These are phyloP conservation scores for Pycnonotus jocosus DNA, from an alignment of 2,113 vertebrate species.

Conservation along the genomic window DNA sequence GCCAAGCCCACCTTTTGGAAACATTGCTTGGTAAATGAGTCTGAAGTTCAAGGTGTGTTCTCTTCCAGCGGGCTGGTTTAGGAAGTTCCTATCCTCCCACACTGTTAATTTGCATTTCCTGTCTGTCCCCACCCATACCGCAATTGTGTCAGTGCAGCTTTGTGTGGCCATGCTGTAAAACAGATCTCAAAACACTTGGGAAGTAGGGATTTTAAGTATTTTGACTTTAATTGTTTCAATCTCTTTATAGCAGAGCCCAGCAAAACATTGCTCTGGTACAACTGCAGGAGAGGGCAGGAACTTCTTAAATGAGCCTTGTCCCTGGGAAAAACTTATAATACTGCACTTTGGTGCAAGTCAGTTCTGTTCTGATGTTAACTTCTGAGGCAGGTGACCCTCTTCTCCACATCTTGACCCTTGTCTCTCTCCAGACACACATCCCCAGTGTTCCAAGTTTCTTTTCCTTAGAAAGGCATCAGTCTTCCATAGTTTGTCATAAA, in stretches of 20 bases:
- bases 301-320: background rate
- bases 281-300: background rate
- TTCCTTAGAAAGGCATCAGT: background rate
- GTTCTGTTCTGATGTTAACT: background rate
- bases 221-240: background rate
- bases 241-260: background rate
- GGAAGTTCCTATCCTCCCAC: background rate
- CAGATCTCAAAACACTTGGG: background rate
- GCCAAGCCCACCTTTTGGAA: background rate
- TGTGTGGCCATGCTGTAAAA: constrained; percentile 2
- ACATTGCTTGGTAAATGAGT: background rate
- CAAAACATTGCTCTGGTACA: background rate
- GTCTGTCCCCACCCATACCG: background rate
- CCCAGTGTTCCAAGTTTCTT: background rate
- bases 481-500: background rate
- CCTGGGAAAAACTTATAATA: background rate
- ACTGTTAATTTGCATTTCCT: background rate
- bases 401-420: background rate
- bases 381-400: background rate
- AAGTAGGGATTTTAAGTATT: background rate
- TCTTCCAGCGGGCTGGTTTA: background rate
- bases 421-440: background rate
- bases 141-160: background rate
- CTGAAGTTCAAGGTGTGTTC: background rate
- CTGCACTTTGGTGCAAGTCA: background rate